Conservation (phyloP, 2,888 invertebrate genomes). For the Eretmocerus hayati region DNA sequence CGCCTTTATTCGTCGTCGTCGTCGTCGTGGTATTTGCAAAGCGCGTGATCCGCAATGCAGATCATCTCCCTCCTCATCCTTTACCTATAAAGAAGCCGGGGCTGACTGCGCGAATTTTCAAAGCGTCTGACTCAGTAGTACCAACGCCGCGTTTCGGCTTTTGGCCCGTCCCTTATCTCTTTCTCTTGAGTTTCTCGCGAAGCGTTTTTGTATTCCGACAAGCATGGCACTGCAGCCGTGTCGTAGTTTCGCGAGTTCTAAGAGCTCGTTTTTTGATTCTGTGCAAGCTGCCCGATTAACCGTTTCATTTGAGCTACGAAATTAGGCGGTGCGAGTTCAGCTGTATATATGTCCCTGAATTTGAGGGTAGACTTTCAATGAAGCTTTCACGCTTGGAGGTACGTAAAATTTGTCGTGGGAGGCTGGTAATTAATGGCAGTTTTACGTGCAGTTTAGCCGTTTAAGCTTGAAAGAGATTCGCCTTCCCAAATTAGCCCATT, state of each 20-base stretch:
- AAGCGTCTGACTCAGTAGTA: too few relatives aligned
- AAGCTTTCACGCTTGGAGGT: too few relatives aligned
- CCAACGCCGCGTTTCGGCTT: neutral
- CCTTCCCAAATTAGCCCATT: too few relatives aligned
- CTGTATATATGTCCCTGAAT: too few relatives aligned
- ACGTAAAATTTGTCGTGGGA: too few relatives aligned
- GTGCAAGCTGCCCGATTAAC: neutral
- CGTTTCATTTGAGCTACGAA: neutral
- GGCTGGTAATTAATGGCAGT: too few relatives aligned
- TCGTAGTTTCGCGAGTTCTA: constrained; percentile 2
- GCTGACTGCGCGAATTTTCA: too few relatives aligned
- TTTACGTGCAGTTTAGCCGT: too few relatives aligned
- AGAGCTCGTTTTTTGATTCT: constrained; percentile 7
- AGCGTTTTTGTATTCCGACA: neutral
- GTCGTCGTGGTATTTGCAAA: constrained; percentile 24
- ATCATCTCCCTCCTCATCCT: constrained; percentile 25
- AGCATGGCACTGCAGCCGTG: too few relatives aligned
- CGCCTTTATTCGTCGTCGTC: constrained; percentile 30
- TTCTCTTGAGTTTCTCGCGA: neutral
- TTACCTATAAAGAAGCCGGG: too few relatives aligned
- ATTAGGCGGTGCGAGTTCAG: neutral
- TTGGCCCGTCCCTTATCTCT: neutral
- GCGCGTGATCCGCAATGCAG: constrained; percentile 43
- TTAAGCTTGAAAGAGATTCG: too few relatives aligned
- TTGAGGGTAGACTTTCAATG: too few relatives aligned